Evolutionary conservation across 92 coral and sea anemone species (phyloP).

Genomic region (Epizoanthus stellaris): DNA sequence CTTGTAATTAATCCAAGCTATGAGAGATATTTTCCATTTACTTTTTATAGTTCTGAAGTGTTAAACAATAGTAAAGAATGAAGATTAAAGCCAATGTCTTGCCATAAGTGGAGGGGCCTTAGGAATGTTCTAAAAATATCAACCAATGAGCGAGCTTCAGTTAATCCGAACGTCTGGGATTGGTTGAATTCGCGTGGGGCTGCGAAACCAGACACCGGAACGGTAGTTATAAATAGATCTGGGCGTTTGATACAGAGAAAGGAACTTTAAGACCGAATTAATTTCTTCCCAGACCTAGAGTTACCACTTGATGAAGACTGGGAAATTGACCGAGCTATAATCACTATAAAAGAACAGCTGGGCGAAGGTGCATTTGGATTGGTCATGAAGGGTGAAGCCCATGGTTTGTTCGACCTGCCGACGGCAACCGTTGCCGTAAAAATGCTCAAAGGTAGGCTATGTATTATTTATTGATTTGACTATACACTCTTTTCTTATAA

Average conservation of each 20-base stretch:
- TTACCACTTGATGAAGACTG: slow-evolving; percentile 94
- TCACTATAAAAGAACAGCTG: slow-evolving; percentile 85
- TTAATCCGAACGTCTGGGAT: no score
- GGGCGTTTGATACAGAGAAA: background rate
- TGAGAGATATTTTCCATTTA: no score
- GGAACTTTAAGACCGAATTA: background rate
- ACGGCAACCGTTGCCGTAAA: slow-evolving; percentile 86
- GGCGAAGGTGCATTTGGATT: slow-evolving; percentile 99
- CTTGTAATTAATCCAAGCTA: no score
- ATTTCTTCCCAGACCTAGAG: slow-evolving; percentile 69
- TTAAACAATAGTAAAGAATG: no score
- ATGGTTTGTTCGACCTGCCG: slow-evolving; percentile 73
- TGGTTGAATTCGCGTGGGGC: no score
- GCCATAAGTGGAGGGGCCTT: no score
- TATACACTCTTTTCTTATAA: background rate
- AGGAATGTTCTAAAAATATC: no score
- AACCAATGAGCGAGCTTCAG: no score
- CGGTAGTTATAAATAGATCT: no score
- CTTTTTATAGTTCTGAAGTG: no score
- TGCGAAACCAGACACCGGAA: no score
- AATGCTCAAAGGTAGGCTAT: slow-evolving; percentile 86
- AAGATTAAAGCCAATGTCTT: no score
- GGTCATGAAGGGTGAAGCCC: slow-evolving; percentile 98
- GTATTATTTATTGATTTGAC: background rate
- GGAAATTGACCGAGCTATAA: slow-evolving; percentile 90